A percentile compares a stretch with the other conserved stretches of the same genome.
phyloP scores from a whole-genome alignment of 2,797 vertebrate genomes.

The Pelodytes ibericus region DNA sequence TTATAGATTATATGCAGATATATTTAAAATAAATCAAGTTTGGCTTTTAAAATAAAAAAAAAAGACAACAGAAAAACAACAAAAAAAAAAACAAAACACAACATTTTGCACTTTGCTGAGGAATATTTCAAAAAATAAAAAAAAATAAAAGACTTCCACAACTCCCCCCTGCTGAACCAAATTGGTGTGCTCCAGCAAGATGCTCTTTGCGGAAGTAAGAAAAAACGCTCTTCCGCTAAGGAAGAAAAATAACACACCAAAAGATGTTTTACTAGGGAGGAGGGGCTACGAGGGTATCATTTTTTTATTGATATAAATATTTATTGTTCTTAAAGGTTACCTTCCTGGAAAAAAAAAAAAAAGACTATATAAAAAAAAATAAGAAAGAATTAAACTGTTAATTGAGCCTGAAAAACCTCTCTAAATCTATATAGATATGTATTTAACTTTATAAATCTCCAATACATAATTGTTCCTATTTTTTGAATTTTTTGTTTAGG shows the following conservation, averaged over 20 bases:
- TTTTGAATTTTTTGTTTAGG: slow-evolving; percentile 44
- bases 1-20: slow-evolving; percentile 56
- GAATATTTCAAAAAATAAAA: slow-evolving; percentile 37
- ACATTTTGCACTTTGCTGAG: slow-evolving; percentile 56
- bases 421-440: slow-evolving; percentile 34
- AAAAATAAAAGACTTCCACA: slow-evolving; percentile 38
- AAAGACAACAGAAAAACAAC: slow-evolving; percentile 33
- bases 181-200: slow-evolving; percentile 48
- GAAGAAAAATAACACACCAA: slow-evolving; percentile 33
- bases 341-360: slow-evolving; percentile 23
- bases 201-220: slow-evolving; percentile 17
- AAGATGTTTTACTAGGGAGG: slow-evolving; percentile 37
- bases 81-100: slow-evolving; percentile 32
- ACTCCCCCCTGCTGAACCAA: slow-evolving; percentile 38
- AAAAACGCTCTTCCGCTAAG: slow-evolving; percentile 36
- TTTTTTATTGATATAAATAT: slow-evolving; percentile 37
- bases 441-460: slow-evolving; percentile 45
- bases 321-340: slow-evolving; percentile 39
- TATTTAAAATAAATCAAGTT: slow-evolving; percentile 53
- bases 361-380: slow-evolving; percentile 10
- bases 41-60: slow-evolving; percentile 54
- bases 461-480: slow-evolving; percentile 58
- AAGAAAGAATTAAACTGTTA: slow-evolving; percentile 36
- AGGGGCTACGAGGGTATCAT: slow-evolving; percentile 42
- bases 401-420: slow-evolving; percentile 28